These are phyloP conservation scores for Sebastes hubbsi DNA, from an alignment of 2,797 vertebrate genomes.

Conservation along the genomic window DNA sequence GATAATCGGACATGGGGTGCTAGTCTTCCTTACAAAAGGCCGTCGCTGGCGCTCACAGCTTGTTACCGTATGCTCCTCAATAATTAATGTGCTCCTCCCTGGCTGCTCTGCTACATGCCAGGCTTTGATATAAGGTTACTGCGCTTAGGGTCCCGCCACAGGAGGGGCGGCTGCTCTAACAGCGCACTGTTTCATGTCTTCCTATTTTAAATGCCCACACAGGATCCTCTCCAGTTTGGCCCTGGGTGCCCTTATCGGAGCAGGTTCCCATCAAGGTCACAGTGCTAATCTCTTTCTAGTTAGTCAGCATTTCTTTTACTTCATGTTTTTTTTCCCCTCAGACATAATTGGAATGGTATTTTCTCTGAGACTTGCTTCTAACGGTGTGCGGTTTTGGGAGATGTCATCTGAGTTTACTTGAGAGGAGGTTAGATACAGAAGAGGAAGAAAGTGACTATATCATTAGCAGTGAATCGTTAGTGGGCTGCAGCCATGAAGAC, in stretches of 20 bases:
- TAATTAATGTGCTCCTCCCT: slow-evolving; percentile 81
- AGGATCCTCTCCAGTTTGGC: slow-evolving; percentile 21
- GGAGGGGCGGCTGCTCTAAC: slow-evolving; percentile 63
- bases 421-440: not conserved
- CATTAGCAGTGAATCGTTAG: not conserved
- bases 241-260: slow-evolving; percentile 39
- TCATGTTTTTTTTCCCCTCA: slow-evolving; percentile 4
- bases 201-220: slow-evolving; percentile 46
- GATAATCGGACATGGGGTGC: slow-evolving; percentile 78
- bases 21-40: slow-evolving; percentile 75
- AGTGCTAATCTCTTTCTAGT: not conserved
- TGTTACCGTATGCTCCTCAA: slow-evolving; percentile 81
- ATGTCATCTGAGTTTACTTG: not conserved
- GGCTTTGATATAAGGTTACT: slow-evolving; percentile 86
- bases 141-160: slow-evolving; percentile 73
- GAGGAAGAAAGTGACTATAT: not conserved
- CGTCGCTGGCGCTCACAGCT: slow-evolving; percentile 72
- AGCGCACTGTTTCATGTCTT: slow-evolving; percentile 84
- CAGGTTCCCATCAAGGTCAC: slow-evolving; percentile 42
- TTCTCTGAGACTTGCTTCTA: slow-evolving; percentile 23
- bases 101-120: slow-evolving; percentile 76
- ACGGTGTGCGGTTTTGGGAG: not conserved
- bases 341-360: slow-evolving; percentile 49
- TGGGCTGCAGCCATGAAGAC: not conserved
- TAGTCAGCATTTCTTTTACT: slow-evolving; percentile 41